Conservation (phyloP, 1,140 invertebrate genomes). For the Lepeophtheirus salmonis region DNA sequence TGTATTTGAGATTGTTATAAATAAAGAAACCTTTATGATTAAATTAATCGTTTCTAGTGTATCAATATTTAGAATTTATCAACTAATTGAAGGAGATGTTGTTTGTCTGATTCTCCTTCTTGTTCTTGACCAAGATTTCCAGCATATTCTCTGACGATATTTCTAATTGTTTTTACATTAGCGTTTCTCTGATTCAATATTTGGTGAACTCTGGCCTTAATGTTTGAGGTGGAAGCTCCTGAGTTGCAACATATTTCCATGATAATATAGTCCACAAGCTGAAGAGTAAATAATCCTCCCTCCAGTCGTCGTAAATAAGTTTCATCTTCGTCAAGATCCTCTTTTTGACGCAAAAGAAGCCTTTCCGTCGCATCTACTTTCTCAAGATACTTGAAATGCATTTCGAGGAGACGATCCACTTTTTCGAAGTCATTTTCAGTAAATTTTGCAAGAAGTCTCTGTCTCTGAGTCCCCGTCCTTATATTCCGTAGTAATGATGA, state of each 20-base stretch:
- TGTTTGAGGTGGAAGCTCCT: constrained; percentile 42
- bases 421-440: constrained; percentile 97
- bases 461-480: constrained; percentile 63
- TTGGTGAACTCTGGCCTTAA: constrained; percentile 71
- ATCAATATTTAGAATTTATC: constrained; percentile 87
- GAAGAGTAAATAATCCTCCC: constrained; percentile 81
- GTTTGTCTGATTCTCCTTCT: constrained; percentile 66
- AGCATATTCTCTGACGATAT: constrained; percentile 89
- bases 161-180: constrained; percentile 78
- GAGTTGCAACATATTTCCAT: constrained; percentile 71
- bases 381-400: constrained; percentile 93
- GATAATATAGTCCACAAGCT: constrained; percentile 86
- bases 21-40: too few relatives aligned
- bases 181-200: constrained; percentile 71
- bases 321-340: constrained; percentile 48
- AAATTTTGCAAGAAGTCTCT: constrained; percentile 82
- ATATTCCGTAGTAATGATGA: constrained; percentile 80
- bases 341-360: constrained; percentile 32
- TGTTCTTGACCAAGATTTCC: constrained; percentile 74
- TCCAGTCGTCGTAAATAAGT: constrained; percentile 72
- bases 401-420: constrained; percentile 80
- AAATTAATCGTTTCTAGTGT: too few relatives aligned
- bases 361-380: constrained; percentile 71
- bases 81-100: constrained; percentile 60
- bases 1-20: too few relatives aligned